Evolutionary conservation across 2,797 vertebrate species (phyloP).

Genomic region (Lacerta bilineata): DNA sequence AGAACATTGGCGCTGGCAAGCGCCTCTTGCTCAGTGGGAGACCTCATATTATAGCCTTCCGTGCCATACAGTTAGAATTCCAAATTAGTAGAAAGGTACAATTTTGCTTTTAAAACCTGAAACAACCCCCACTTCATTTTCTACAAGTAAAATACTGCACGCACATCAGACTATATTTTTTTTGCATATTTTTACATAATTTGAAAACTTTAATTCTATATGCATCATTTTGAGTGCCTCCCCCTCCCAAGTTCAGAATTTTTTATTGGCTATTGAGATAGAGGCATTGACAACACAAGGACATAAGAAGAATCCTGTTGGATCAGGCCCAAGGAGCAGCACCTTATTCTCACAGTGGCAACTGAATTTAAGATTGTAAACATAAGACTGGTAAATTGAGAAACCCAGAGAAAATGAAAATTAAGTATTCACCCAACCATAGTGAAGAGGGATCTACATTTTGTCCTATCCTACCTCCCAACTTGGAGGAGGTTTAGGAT

Average conservation of each 20-base stretch:
- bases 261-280: not conserved
- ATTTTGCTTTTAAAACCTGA: not conserved
- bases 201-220: not conserved
- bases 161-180: not conserved
- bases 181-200: not conserved
- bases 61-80: not conserved
- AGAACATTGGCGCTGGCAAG: not conserved
- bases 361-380: no score
- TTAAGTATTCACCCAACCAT: no score
- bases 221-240: not conserved
- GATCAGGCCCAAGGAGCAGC: no score
- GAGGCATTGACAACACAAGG: not conserved
- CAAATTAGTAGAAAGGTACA: not conserved
- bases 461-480: no score
- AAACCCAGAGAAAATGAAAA: no score
- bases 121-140: not conserved
- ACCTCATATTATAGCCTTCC: not conserved
- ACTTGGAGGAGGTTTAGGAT: no score
- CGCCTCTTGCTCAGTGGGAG: not conserved
- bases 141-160: not conserved
- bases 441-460: no score
- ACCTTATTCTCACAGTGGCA: no score
- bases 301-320: no score
- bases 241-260: not conserved
- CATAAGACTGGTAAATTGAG: no score